Evolutionary conservation across 2,113 vertebrate species (phyloP).

Genomic region (Scomber colias): DNA sequence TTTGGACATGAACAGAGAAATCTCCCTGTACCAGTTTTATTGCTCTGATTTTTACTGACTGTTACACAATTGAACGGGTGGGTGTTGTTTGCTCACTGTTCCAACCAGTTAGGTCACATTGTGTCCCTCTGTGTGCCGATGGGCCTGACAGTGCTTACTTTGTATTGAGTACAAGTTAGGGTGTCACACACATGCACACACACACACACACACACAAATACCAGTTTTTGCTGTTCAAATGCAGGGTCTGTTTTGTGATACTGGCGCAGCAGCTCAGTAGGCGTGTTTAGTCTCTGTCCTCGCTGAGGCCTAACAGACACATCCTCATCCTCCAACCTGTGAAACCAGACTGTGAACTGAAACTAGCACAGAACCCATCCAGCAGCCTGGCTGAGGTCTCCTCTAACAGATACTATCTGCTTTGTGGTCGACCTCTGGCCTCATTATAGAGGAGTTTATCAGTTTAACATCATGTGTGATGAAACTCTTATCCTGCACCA

Average conservation of each 20-base stretch:
- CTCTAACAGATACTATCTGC: neutral
- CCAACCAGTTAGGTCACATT: constrained; percentile 74
- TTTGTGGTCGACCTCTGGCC: constrained; percentile 12
- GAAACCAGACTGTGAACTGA: constrained; percentile 17
- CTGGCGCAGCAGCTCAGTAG: neutral
- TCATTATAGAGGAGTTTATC: neutral
- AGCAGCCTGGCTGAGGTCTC: neutral
- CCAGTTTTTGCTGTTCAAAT: neutral
- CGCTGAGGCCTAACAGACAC: neutral
- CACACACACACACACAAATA: too few relatives aligned
- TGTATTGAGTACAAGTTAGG: constrained; percentile 29
- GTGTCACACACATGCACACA: neutral
- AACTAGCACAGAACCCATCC: neutral
- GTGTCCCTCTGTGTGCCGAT: constrained; percentile 13
- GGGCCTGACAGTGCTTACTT: constrained; percentile 20
- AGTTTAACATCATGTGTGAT: neutral
- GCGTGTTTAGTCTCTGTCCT: constrained; percentile 26
- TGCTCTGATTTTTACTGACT: constrained; percentile 24
- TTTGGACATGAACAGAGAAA: constrained; percentile 10
- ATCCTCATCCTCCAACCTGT: neutral
- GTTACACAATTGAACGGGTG: constrained; percentile 63
- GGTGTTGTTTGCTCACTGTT: constrained; percentile 47
- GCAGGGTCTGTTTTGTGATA: constrained; percentile 12
- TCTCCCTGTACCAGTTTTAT: constrained; percentile 26
- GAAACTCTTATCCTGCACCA: neutral